These are phyloP conservation scores for Oncorhynchus nerka DNA, from an alignment of 2,113 vertebrate genomes.

Conservation along the genomic window DNA sequence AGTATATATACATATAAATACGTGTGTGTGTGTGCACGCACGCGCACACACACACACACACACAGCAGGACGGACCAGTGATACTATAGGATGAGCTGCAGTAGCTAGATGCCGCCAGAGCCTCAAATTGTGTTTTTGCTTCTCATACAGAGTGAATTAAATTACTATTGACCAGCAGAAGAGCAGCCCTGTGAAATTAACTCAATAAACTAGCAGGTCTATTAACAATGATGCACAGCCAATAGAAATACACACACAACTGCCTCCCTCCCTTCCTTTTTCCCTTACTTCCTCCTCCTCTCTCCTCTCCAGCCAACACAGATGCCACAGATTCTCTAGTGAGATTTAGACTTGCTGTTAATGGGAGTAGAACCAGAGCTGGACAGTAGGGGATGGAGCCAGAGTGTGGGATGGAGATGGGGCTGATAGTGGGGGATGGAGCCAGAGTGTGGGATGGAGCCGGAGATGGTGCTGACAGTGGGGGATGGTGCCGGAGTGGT, in stretches of 20 bases:
- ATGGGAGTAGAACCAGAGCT: slow-evolving; percentile 28
- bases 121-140: slow-evolving; percentile 41
- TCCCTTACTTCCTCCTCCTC: slow-evolving; percentile 11
- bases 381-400: neutral
- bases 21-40: too few relatives aligned
- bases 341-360: slow-evolving; percentile 41
- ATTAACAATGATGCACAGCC: slow-evolving; percentile 63
- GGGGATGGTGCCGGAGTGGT: fast-evolving
- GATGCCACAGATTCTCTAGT: slow-evolving; percentile 26
- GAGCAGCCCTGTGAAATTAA: slow-evolving; percentile 40
- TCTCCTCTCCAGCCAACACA: slow-evolving; percentile 31
- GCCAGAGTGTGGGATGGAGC: too few relatives aligned
- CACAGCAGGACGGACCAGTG: too few relatives aligned
- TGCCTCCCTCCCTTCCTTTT: neutral
- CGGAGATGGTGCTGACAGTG: too few relatives aligned
- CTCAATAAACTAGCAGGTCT: slow-evolving; percentile 62
- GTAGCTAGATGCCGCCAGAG: slow-evolving; percentile 49
- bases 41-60: neutral
- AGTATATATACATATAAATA: too few relatives aligned
- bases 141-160: slow-evolving; percentile 51
- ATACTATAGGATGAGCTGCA: neutral
- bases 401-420: too few relatives aligned
- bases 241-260: slow-evolving; percentile 37
- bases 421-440: too few relatives aligned
- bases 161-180: slow-evolving; percentile 57